phyloP scores from a whole-genome alignment of 2,113 vertebrate genomes.

The Pungitius pungitius region DNA sequence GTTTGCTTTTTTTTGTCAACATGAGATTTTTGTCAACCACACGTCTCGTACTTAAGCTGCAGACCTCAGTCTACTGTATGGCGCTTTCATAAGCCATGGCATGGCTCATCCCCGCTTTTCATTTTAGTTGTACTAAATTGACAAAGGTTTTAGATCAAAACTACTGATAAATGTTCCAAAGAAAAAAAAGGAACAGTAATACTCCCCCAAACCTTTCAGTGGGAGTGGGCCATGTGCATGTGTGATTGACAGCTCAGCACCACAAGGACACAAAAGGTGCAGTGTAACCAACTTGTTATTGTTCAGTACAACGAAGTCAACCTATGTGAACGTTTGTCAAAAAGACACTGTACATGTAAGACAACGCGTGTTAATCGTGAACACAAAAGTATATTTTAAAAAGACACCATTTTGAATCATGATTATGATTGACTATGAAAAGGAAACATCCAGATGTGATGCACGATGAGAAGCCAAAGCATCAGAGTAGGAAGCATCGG shows the following conservation, averaged over 20 bases:
- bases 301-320: neutral
- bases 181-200: neutral
- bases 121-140: neutral
- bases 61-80: neutral
- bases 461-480: neutral
- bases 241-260: constrained; percentile 8
- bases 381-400: neutral
- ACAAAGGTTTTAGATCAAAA: neutral
- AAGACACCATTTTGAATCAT: neutral
- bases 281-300: neutral
- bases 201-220: neutral
- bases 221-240: neutral
- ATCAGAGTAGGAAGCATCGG: neutral
- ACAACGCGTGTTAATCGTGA: neutral
- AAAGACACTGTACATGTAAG: neutral
- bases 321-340: neutral
- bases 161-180: neutral
- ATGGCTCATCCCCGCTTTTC: too few species aligned
- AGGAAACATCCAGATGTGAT: neutral
- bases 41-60: neutral
- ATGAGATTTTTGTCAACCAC: neutral
- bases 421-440: neutral
- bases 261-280: neutral
- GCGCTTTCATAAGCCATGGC: neutral
- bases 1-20: neutral